A percentile compares a stretch with the other conserved stretches of the same genome.
phyloP scores from a whole-genome alignment of 1,140 invertebrate genomes.

The Tetramorium simillimum region DNA sequence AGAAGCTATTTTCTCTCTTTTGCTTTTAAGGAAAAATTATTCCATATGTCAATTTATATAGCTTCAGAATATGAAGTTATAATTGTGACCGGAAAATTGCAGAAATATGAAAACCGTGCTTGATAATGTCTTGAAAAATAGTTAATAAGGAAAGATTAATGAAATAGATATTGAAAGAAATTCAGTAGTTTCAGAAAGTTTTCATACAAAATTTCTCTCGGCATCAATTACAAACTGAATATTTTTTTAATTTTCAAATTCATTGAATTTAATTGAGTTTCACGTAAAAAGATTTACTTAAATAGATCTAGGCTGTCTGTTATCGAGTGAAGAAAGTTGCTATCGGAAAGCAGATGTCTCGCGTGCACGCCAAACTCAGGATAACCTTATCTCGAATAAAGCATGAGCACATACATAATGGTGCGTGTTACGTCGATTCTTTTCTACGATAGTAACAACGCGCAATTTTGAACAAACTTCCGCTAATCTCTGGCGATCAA shows the following conservation, averaged over 20 bases:
- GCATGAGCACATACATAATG: conserved; percentile 4
- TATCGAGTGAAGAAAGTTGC: conserved; percentile 35
- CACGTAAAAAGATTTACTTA: conserved; percentile 22
- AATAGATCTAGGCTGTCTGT: background rate
- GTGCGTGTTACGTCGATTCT: conserved; percentile 43
- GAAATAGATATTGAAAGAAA: background rate
- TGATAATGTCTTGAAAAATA: background rate
- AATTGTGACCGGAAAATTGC: background rate
- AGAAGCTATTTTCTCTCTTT: background rate
- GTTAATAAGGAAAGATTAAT: background rate
- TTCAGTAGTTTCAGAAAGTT: too few species aligned
- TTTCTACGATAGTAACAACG: conserved; percentile 24
- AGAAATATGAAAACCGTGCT: background rate
- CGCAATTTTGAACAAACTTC: conserved; percentile 43
- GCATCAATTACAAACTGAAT: background rate
- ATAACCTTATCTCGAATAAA: conserved; percentile 53
- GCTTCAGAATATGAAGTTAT: background rate
- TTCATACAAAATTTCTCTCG: background rate
- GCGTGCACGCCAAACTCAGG: background rate
- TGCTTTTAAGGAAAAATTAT: background rate
- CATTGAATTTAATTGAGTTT: conserved; percentile 1
- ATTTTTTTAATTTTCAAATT: background rate
- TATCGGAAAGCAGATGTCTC: conserved; percentile 9
- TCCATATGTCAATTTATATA: background rate
- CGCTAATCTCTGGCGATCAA: conserved; percentile 25